Base-by-base conservation (phyloP, 2,113 vertebrate species). In the Dipodomys ordii region DNA sequence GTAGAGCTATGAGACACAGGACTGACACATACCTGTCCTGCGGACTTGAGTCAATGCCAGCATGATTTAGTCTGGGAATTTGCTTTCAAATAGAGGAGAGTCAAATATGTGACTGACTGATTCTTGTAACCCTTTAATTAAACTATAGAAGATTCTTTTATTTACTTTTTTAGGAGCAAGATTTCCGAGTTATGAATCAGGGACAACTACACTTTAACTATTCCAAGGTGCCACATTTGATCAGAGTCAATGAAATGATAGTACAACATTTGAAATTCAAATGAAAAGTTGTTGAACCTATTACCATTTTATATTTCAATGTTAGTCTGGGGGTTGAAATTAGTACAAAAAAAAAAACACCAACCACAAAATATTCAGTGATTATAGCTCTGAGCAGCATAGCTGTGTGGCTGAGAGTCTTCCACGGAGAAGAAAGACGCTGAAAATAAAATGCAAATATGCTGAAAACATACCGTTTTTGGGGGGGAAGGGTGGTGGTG, bases 301-400 rank as follows among this genome's bases (percentile, higher is more conserved):
- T 23, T 79, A 49, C 22, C 0, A 16, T 92, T 82, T 35, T 64
- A 28, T 57, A 71, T 67, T 64, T 77, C 19, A 82, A 46, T 87
- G 25, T 20, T 87, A 91, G 68, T 35, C 67, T 44, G 4, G 78
- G 6, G 23, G 87, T 46, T 87, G 25, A 92, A 93, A 84, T 82
- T 44, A 86, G 30, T 68, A 39, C 60, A 44, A 93, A 84, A 84
- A 91, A 64, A 23, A 84, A 87, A 94, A 87, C 53, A 57, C 53
- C 53, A 57, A 57, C 53, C 15, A 57, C 30, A 39, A 83, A 87
- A 87, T 81, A 72, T 30, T 81, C 53, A 53, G 49, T 57, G 53
- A 86, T 64, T 68, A 80, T 62, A 85, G 16, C 53, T 93, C 39
- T 76, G 9, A 93, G 12, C 2, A 82, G 7, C 16, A 67, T 4